A percentile compares a stretch with the other conserved stretches of the same genome.
phyloP scores from a whole-genome alignment of 2,797 vertebrate species.

The Falco berigora region DNA sequence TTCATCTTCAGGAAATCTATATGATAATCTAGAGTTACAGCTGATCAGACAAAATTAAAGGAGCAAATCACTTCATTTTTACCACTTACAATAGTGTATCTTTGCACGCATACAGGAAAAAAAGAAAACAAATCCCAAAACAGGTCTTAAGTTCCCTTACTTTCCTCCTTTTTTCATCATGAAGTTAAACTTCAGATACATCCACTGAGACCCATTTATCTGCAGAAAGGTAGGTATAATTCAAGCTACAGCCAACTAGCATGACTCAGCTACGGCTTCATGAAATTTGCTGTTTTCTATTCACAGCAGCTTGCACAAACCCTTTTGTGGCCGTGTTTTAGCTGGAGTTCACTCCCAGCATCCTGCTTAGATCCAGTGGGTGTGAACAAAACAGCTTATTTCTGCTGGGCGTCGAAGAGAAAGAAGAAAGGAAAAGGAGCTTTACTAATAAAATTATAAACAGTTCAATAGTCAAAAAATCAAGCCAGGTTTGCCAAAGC shows the following conservation, averaged over 20 bases:
- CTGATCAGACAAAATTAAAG: slow-evolving; percentile 18
- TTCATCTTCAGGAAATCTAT: slow-evolving; percentile 15
- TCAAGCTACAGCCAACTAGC: not conserved
- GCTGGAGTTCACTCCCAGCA: not conserved
- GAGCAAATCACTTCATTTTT: not conserved
- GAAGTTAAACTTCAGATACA: not conserved
- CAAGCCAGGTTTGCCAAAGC: not conserved
- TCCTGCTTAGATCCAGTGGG: not conserved
- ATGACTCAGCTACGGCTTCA: not conserved
- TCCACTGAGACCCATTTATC: not conserved
- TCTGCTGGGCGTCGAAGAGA: fast-evolving
- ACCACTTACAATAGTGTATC: not conserved
- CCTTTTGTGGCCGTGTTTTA: not conserved
- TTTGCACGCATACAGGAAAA: not conserved
- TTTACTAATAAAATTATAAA: not conserved
- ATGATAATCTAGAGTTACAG: not conserved
- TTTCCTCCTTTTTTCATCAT: not conserved
- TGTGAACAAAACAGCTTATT: not conserved
- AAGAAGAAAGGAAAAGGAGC: fast-evolving
- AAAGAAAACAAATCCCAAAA: not conserved
- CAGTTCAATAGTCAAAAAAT: not conserved
- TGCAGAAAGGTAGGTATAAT: not conserved
- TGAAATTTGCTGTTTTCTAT: not conserved
- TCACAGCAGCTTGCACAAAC: not conserved
- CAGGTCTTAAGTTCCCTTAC: not conserved